These are phyloP conservation scores for Dendroctonus valens DNA, from an alignment of 1,140 invertebrate species.

Conservation along the genomic window DNA sequence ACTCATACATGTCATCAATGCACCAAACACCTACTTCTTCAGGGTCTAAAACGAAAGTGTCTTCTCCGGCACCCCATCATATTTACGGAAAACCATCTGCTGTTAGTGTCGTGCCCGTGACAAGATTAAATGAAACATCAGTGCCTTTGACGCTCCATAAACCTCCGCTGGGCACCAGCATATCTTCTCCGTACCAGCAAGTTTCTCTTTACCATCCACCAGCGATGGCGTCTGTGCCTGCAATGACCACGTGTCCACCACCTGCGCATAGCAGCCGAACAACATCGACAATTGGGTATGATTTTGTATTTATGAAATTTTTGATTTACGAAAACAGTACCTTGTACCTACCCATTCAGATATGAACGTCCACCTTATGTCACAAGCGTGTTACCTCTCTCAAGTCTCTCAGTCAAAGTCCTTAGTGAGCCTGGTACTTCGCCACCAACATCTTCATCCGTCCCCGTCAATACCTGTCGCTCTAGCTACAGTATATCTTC, in stretches of 20 bases:
- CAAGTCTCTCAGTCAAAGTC: conserved; percentile 51
- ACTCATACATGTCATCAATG: conserved; percentile 33
- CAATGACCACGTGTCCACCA: conserved; percentile 53
- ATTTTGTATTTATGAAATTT: no score
- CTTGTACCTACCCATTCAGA: conserved; percentile 10
- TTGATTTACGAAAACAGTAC: no score
- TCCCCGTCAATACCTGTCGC: conserved; percentile 52
- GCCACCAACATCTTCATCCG: conserved; percentile 55
- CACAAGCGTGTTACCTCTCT: conserved; percentile 37
- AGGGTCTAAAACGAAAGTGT: conserved; percentile 70
- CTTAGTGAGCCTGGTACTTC: conserved; percentile 51
- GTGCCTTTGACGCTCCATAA: conserved; percentile 50
- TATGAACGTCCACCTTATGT: conserved; percentile 40
- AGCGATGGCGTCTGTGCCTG: conserved; percentile 51
- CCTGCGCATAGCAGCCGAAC: conserved; percentile 57
- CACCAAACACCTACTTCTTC: conserved; percentile 34
- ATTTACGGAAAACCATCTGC: conserved; percentile 72
- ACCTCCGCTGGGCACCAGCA: conserved; percentile 53
- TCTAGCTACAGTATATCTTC: conserved; percentile 45
- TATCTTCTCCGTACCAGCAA: conserved; percentile 64
- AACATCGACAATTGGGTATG: conserved; percentile 31
- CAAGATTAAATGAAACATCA: conserved; percentile 46
- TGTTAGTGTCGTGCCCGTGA: conserved; percentile 60
- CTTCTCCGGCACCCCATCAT: conserved; percentile 74
- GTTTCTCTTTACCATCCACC: conserved; percentile 57